Evolutionary conservation across 2,113 vertebrate genomes (phyloP), one percentile per base, ranked within the genome.

Genomic region (Tor tambroides): DNA sequence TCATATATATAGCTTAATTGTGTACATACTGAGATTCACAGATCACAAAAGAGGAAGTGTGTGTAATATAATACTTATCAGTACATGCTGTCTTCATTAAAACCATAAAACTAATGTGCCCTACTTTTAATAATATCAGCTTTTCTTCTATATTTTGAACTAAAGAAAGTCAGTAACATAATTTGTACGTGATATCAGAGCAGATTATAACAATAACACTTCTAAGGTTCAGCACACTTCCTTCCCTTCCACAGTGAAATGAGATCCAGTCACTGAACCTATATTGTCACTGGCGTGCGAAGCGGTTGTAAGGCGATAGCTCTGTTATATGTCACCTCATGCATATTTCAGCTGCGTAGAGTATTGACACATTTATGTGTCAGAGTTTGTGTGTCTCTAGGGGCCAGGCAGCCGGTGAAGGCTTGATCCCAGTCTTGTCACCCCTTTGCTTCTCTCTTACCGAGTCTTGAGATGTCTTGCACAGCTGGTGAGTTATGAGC

Each of bases 291-390:
- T 28, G 49, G 26, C 56, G 61, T 49, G 78, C 26, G 67, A 79
- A 69, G 54, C 77, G 79, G 17, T 74, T 89, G 89, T 86, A 89
- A 92, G 88, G 85, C 38, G 88, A 92, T 86, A 86, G 85, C 71
- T 63, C 76, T 59, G 41, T 59, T 28, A 78, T 65, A 61, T 89
- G 86, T 86, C 77, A 69, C 54, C 76, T 87, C 85, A 88, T 94
- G 88, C 92, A 93, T 92, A 90, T 94, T 94, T 92, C 69, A 94
- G 59, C 72, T 59, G 15, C 26, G 79, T 49, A 87, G 86, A 88
- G 87, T 92, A 87, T 61, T 85, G 88, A 90, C 91, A 90, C 88
- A 83, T 92, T 92, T 91, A 74, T 90, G 89, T 90, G 91, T 65
- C 51, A 35, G 77, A 14, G 30, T 80, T 38, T 80, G 54, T 79